Evolutionary conservation across 2,888 invertebrate genomes (phyloP), one percentile per base, ranked within the genome.

Genomic region (Apomyelois bistriatella): DNA sequence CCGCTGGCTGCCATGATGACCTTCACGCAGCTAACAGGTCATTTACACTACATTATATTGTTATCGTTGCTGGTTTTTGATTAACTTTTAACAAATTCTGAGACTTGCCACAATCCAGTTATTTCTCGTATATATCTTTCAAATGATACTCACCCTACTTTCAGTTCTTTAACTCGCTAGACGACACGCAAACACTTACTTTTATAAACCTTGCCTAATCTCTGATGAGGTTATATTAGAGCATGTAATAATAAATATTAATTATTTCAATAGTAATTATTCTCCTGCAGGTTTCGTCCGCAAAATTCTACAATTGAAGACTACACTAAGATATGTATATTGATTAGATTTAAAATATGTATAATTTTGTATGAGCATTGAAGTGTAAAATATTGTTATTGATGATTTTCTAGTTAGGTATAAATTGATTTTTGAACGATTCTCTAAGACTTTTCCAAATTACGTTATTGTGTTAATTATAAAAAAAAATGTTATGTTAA

Each of bases 1-100:
- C 32, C 83, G 84, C 63, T 80, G 78, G 82, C 70, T 87, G 66
- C 76, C 81, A 40, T 81, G 77, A 80, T 72, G 58, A 48, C 54
- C 43, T 6, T 50, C 53, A 32, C n/a, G n/a, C n/a, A n/a, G 52
- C 32, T 49, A 46, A 17, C 30, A 58, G 37, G 48, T 55, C 43
- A 16, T 15, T 15, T 8, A 32, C 32, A 9, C 8, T 10, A 1
- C 32, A 3, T 3, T 48, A 41, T 12, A 60, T 30, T 55, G 59
- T 68, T 22, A 5, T 22, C 22, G 22, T n/a, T n/a, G n/a, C n/a
- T n/a, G n/a, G n/a, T n/a, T n/a, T n/a, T n/a, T n/a, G n/a, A n/a
- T n/a, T n/a, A n/a, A n/a, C n/a, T n/a, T n/a, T n/a, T n/a, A n/a
- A n/a, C n/a, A n/a, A n/a, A n/a, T n/a, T n/a, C n/a, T n/a, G n/a